Base-by-base conservation (phyloP, 2,888 invertebrate genomes). In the Conchocele bisecta region DNA sequence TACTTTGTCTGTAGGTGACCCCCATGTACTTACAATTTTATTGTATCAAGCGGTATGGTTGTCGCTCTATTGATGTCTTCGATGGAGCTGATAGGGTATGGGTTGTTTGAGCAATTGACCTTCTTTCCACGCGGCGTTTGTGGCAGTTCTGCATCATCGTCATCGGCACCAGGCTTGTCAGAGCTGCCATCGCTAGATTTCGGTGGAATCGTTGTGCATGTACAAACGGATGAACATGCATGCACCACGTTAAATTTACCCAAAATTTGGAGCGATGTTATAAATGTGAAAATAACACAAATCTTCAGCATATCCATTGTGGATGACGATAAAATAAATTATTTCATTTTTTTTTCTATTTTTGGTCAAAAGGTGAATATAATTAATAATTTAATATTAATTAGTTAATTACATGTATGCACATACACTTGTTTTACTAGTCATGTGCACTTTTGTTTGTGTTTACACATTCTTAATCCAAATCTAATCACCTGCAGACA, bases 21-120 rank as follows among this genome's bases (percentile, higher is more conserved):
- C 2, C 20, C 24, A 29, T 24, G 22, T 81, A 85, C 85, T 85
- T 75, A 85, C 85, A 85, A 73, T 56, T 80, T 74, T 44, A 83
- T 82, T 50, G 85, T 83, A 63, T 85, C 85, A 24, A 78, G 70
- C 11, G 77, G 77, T 17, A 77, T 72, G 13, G 64, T 64, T 17
- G 54, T 70, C 1, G 59, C 58, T 33, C 75, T 73, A 22, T 59
- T 71, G 15, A 83, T 60, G 31, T 81, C 75, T 22, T 74, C 60
- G 11, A 83, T 63, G 6, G 82, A 73, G 15, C 54, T 81, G 54
- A 83, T 79, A 13, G 81, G 80, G 42, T 76, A 75, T 4, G 78
- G 75, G 15, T 82, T 83, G 46, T 82, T 76, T 37, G 81, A 74
- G 61, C 85, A 85, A 51, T 79, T 74, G 7, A 85, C 83, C 64